Evolutionary conservation across 2,888 invertebrate genomes (phyloP).

Genomic region (Pheosia gnoma): DNA sequence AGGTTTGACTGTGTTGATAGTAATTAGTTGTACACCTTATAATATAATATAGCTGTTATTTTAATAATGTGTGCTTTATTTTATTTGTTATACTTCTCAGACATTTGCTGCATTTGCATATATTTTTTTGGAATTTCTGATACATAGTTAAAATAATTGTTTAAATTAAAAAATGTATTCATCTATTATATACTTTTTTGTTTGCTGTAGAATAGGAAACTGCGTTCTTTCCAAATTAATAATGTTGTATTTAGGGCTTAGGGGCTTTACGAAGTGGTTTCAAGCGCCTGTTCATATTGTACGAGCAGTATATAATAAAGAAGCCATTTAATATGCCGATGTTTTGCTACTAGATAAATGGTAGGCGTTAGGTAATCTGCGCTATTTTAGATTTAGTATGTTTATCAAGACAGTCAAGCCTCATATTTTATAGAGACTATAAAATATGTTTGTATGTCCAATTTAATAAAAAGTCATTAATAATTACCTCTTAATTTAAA

Average conservation of each 20-base stretch:
- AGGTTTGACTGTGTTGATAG: constrained; percentile 55
- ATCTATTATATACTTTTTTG: too few species aligned
- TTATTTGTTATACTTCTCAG: constrained; percentile 11
- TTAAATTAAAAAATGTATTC: not conserved
- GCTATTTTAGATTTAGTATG: not conserved
- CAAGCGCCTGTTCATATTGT: constrained; percentile 32
- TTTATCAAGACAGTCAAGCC: constrained; percentile 45
- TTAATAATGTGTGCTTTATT: constrained; percentile 22
- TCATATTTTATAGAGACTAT: constrained; percentile 35
- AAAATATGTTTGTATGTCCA: constrained; percentile 49
- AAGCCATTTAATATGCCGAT: not conserved
- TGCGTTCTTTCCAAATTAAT: too few species aligned
- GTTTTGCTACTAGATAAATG: not conserved
- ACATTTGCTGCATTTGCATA: not conserved
- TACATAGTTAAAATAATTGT: not conserved
- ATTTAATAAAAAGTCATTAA: constrained; percentile 43
- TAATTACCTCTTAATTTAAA: not conserved
- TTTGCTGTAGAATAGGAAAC: too few species aligned
- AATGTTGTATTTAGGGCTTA: not conserved
- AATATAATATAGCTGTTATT: constrained; percentile 45
- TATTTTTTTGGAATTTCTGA: not conserved
- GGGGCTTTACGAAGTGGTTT: constrained; percentile 1
- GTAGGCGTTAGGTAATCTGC: not conserved
- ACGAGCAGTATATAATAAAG: constrained; percentile 24
- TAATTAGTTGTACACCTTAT: constrained; percentile 27